Conservation (phyloP, 1,140 invertebrate species). For the Eumaeus atala region DNA sequence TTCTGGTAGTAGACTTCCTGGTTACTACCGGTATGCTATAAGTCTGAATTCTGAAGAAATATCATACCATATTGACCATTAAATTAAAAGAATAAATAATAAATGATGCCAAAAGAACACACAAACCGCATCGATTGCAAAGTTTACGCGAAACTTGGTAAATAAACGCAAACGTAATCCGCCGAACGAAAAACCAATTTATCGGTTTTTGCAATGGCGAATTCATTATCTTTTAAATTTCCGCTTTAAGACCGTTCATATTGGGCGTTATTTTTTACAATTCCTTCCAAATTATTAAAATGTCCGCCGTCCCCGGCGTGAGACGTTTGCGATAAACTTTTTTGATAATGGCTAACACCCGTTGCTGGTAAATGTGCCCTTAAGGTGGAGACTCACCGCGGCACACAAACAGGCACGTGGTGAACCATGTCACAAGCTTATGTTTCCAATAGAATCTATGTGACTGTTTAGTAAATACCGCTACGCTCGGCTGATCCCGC, state of each 20-base stretch:
- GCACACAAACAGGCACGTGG: too few species aligned
- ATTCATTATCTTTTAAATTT: constrained; percentile 31
- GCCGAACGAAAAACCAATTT: constrained; percentile 26
- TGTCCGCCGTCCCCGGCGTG: constrained; percentile 34
- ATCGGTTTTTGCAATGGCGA: constrained; percentile 19
- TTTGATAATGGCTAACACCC: constrained; percentile 68
- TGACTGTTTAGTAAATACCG: too few species aligned
- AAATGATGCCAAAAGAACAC: background rate
- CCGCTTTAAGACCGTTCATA: constrained; percentile 24
- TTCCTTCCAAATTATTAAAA: constrained; percentile 58
- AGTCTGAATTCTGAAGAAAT: too few species aligned
- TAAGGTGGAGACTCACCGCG: constrained; percentile 22
- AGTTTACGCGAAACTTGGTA: constrained; percentile 4
- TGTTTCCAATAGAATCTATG: too few species aligned
- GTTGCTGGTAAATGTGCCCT: constrained; percentile 69
- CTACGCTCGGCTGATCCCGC: too few species aligned
- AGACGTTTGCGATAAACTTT: constrained; percentile 62
- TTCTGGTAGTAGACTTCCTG: too few species aligned
- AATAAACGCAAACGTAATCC: constrained; percentile 9
- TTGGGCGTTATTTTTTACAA: constrained; percentile 37
- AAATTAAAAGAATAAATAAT: background rate
- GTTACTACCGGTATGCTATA: too few species aligned
- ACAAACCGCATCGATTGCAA: constrained; percentile 1
- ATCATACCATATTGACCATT: background rate
- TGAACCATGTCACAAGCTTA: too few species aligned